Base-by-base conservation (phyloP, 2,797 vertebrate species). In the Sebastiscus albofasciatus region DNA sequence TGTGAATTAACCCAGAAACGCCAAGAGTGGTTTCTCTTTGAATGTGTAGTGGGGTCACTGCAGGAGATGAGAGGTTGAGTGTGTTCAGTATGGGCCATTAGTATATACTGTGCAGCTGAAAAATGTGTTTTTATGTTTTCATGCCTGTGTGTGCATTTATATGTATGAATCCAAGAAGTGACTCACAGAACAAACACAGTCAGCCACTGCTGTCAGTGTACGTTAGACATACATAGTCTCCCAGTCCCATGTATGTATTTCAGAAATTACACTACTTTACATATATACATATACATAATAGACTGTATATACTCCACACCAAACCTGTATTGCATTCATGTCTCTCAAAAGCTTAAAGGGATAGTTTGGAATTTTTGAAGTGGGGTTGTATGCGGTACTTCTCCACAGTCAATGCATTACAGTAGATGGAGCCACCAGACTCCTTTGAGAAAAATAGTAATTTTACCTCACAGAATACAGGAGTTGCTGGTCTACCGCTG, bases 1-100 rank as follows among this genome's bases (percentile, higher is more conserved):
- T 79, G n/a, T 85, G 85, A 90, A 91, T 91, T 88, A 93, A 90
- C 90, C 91, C 83, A 94, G 93, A 95, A 93, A 90, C 78, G 91
- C 86, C 92, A 91, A 65, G 66, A 88, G 77, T 56, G 27, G 72
- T 91, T 92, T 79, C 27, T 67, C 13, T 60, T 13, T 42, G 62
- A 49, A 20, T 62, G 62, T 59, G 71, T 27, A 12, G 46, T 61
- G 64, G 16, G 80, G 79, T 82, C 73, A 80, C 24, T 66, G 81
- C 82, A 67, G 46, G 67, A 24, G 42, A 61, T 26, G 54, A 72
- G 65, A 52, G 65, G 60, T 14, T 66, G 46, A 78, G 81, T 68
- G 59, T 59, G 31, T 67, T 79, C 49, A 39, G 46, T 70, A 13
- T 65, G 22, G 36, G 73, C 27, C 26, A 64, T 62, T 52, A 61